Conservation (phyloP, 2,797 vertebrate species). For the Leucoraja ocellata region DNA sequence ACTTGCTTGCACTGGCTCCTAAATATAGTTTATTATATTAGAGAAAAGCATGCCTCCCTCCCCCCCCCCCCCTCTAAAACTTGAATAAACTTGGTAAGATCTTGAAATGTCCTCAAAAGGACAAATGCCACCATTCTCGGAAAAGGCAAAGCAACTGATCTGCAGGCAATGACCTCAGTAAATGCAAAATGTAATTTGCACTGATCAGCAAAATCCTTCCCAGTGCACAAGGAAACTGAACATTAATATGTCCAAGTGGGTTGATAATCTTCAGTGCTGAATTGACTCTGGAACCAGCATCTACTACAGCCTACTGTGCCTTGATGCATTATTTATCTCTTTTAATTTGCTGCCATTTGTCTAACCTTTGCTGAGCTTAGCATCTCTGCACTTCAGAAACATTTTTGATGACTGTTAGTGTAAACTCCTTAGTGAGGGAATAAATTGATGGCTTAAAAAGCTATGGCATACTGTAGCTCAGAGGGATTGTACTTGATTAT, state of each 20-base stretch:
- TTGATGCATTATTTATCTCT: slow-evolving; percentile 32
- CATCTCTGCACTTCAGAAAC: slow-evolving; percentile 23
- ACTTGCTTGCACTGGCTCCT: not conserved
- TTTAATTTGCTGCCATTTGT: not conserved
- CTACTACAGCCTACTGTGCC: not conserved
- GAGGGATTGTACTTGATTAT: not conserved
- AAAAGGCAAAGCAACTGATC: not conserved
- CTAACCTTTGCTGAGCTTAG: not conserved
- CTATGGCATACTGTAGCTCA: not conserved
- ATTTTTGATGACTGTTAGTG: not conserved
- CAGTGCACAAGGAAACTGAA: not conserved
- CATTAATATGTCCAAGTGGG: not conserved
- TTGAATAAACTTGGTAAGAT: not conserved
- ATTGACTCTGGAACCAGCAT: not conserved
- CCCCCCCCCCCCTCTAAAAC: not conserved
- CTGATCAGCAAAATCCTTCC: no score
- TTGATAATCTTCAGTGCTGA: not conserved
- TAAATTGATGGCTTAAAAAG: slow-evolving; percentile 17
- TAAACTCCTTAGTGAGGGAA: slow-evolving; percentile 9
- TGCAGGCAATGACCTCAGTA: not conserved
- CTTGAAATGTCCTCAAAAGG: not conserved
- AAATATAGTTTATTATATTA: not conserved
- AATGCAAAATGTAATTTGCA: not conserved
- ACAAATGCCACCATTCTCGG: not conserved
- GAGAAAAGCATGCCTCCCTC: not conserved